These are phyloP conservation scores for Trinectes maculatus DNA, from an alignment of 2,113 vertebrate genomes.

Conservation along the genomic window DNA sequence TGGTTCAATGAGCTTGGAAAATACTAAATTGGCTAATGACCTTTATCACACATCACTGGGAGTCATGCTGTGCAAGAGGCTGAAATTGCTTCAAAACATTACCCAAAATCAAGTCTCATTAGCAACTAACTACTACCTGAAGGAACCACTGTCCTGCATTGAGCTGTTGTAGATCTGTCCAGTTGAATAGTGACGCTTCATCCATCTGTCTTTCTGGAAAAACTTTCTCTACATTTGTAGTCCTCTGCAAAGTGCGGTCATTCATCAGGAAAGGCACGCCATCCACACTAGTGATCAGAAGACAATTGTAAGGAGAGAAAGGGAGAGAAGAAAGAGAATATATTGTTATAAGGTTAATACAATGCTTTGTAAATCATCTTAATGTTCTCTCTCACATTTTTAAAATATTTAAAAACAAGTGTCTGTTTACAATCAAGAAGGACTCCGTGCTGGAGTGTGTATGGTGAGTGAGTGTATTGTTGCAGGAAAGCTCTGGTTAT, in stretches of 20 bases:
- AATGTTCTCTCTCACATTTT: too few species aligned
- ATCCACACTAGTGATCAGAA: slow-evolving; percentile 83
- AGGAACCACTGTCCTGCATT: slow-evolving; percentile 96
- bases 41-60: slow-evolving; percentile 10
- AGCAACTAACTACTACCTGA: slow-evolving; percentile 80
- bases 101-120: not conserved
- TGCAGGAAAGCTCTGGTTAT: slow-evolving; percentile 56
- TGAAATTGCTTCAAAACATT: not conserved
- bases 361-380: too few species aligned
- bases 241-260: slow-evolving; percentile 87
- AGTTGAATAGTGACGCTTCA: slow-evolving; percentile 90
- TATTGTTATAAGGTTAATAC: too few species aligned
- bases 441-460: not conserved
- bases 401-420: too few species aligned
- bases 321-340: too few species aligned
- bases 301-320: not conserved
- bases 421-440: too few species aligned
- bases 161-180: slow-evolving; percentile 90
- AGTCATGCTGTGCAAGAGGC: too few species aligned
- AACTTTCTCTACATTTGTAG: slow-evolving; percentile 86
- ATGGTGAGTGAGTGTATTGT: too few species aligned
- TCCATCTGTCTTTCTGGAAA: slow-evolving; percentile 85
- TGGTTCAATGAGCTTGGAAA: not conserved
- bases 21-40: slow-evolving; percentile 4
- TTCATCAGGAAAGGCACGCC: slow-evolving; percentile 95